A percentile compares a stretch with the other conserved stretches of the same genome.
phyloP scores from a whole-genome alignment of 1,140 invertebrate species.

The Zophobas atratus region DNA sequence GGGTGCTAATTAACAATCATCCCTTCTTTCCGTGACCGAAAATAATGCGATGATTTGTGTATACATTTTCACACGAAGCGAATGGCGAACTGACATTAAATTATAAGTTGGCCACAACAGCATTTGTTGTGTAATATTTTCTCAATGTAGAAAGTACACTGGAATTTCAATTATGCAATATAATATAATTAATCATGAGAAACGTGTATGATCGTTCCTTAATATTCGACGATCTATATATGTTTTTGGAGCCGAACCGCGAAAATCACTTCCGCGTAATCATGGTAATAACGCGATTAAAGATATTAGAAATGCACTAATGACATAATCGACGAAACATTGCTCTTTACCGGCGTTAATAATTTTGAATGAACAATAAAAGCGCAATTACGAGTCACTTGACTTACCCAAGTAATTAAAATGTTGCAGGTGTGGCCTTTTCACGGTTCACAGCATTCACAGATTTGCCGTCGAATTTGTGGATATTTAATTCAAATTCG shows the following conservation, averaged over 20 bases:
- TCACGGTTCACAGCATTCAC: constrained; percentile 20
- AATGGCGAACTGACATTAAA: constrained; percentile 43
- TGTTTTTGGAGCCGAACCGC: neutral
- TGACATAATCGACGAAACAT: neutral
- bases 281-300: too few species aligned
- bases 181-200: constrained; percentile 45
- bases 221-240: constrained; percentile 22
- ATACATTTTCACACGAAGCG: constrained; percentile 43
- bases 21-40: neutral
- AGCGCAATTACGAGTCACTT: constrained; percentile 13
- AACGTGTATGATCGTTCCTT: constrained; percentile 28
- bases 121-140: constrained; percentile 48
- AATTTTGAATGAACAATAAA: constrained; percentile 27
- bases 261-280: too few species aligned
- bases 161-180: constrained; percentile 49
- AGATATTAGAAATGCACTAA: too few species aligned
- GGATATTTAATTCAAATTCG: constrained; percentile 47
- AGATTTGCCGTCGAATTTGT: constrained; percentile 21
- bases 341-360: neutral
- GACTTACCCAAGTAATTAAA: constrained; percentile 31
- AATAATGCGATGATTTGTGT: constrained; percentile 29
- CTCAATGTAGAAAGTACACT: constrained; percentile 48
- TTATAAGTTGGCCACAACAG: constrained; percentile 27
- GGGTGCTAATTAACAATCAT: neutral
- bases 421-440: constrained; percentile 36